Conservation (phyloP, 2,888 invertebrate species). For the Eilema depressum region DNA sequence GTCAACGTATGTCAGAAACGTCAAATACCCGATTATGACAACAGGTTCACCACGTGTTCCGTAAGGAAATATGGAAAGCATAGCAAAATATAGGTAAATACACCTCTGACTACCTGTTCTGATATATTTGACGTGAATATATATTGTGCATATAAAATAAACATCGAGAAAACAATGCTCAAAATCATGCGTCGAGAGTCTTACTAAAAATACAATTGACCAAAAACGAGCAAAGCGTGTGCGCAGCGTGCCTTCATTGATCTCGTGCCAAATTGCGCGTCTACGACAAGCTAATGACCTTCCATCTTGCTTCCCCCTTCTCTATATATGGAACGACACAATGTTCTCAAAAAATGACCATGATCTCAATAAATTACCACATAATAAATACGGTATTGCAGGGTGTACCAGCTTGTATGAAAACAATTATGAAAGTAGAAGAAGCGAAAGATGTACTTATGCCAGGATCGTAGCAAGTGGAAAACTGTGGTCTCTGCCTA, state of each 20-base stretch:
- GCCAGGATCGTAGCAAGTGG: no score
- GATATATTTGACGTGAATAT: neutral
- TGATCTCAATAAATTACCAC: conserved; percentile 17
- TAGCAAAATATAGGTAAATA: neutral
- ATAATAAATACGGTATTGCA: no score
- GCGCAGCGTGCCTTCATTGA: conserved; percentile 37
- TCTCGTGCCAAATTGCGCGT: conserved; percentile 57
- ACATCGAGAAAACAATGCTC: neutral
- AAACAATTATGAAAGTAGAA: no score
- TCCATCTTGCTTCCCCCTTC: conserved; percentile 50
- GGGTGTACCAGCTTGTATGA: no score
- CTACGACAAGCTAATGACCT: conserved; percentile 61
- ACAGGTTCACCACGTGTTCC: neutral
- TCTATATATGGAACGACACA: conserved; percentile 53
- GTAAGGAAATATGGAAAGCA: neutral
- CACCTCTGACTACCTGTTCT: neutral
- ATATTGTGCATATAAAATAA: neutral
- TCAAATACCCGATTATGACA: neutral
- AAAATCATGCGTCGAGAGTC: neutral
- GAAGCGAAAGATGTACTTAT: no score
- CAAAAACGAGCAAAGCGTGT: conserved; percentile 22
- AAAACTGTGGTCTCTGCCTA: no score
- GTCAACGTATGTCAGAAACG: no score
- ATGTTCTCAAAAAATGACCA: conserved; percentile 39
- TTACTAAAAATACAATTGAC: conserved; percentile 22